Conservation (phyloP, 2,888 invertebrate genomes). For the Netelia inedita region DNA sequence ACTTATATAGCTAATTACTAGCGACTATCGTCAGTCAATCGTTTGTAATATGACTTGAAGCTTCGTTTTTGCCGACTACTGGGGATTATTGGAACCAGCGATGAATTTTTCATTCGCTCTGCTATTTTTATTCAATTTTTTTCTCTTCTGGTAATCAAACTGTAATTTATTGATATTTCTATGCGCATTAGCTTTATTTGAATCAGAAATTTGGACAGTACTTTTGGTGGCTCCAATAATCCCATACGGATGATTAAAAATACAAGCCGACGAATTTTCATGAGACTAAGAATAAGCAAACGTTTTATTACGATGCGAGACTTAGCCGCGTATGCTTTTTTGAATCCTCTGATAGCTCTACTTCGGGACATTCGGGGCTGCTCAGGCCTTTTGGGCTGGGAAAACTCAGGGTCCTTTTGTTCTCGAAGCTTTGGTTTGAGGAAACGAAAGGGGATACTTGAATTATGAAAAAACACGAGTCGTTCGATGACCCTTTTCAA, state of each 20-base stretch:
- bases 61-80: slow-evolving; percentile 22
- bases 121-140: too few species aligned
- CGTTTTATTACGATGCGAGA: slow-evolving; percentile 53
- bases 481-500: slow-evolving; percentile 48
- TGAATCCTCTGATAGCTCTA: slow-evolving; percentile 68
- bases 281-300: slow-evolving; percentile 39
- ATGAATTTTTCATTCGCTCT: background rate
- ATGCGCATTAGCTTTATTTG: too few species aligned
- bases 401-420: background rate
- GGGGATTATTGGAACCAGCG: slow-evolving; percentile 8
- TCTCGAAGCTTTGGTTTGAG: background rate
- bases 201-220: background rate
- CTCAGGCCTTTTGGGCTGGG: slow-evolving; percentile 9
- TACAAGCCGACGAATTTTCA: slow-evolving; percentile 48
- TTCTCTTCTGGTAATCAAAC: too few species aligned
- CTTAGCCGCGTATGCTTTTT: slow-evolving; percentile 62
- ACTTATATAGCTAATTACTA: slow-evolving; percentile 44
- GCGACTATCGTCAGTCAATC: slow-evolving; percentile 6
- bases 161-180: too few species aligned
- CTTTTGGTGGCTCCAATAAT: slow-evolving; percentile 10
- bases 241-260: slow-evolving; percentile 17
- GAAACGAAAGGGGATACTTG: slow-evolving; percentile 3
- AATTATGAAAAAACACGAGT: slow-evolving; percentile 4
- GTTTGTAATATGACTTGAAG: slow-evolving; percentile 42
- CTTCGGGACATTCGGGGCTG: slow-evolving; percentile 17